Evolutionary conservation across 2,888 invertebrate genomes (phyloP).

Genomic region (Rugalucina vietnamica): DNA sequence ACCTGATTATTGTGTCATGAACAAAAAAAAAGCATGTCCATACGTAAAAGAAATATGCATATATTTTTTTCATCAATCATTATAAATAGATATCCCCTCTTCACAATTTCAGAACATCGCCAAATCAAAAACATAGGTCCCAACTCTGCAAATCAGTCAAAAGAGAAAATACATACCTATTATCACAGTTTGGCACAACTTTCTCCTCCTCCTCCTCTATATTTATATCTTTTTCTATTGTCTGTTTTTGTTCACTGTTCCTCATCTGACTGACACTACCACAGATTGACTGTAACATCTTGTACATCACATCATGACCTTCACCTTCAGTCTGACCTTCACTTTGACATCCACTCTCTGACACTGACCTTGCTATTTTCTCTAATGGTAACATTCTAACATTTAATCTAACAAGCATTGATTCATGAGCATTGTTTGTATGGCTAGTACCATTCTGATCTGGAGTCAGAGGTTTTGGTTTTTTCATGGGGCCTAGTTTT

Average conservation of each 20-base stretch:
- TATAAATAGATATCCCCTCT: too few relatives aligned
- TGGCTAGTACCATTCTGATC: neutral
- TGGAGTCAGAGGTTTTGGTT: neutral
- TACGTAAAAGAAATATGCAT: too few relatives aligned
- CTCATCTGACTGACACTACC: slow-evolving; percentile 54
- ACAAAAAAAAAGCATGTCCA: too few relatives aligned
- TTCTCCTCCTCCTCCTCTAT: too few relatives aligned
- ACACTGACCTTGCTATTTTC: slow-evolving; percentile 29
- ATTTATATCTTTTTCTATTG: too few relatives aligned
- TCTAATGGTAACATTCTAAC: neutral
- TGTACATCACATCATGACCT: slow-evolving; percentile 38
- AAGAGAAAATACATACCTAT: too few relatives aligned
- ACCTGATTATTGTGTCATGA: too few relatives aligned
- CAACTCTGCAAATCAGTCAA: too few relatives aligned
- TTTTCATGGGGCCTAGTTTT: slow-evolving; percentile 9
- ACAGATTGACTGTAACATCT: slow-evolving; percentile 59
- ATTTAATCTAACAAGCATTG: neutral
- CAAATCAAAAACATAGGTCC: too few relatives aligned
- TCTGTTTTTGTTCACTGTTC: neutral
- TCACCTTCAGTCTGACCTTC: slow-evolving; percentile 11
- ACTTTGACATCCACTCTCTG: slow-evolving; percentile 29
- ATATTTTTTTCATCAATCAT: too few relatives aligned
- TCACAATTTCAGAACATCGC: too few relatives aligned
- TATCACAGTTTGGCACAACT: too few relatives aligned
- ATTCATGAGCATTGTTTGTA: neutral